Percentiles rank a stretch among this genome's conserved stretches.
Conservation (phyloP, 1,140 invertebrate species). For the Potamilus streckersoni region DNA sequence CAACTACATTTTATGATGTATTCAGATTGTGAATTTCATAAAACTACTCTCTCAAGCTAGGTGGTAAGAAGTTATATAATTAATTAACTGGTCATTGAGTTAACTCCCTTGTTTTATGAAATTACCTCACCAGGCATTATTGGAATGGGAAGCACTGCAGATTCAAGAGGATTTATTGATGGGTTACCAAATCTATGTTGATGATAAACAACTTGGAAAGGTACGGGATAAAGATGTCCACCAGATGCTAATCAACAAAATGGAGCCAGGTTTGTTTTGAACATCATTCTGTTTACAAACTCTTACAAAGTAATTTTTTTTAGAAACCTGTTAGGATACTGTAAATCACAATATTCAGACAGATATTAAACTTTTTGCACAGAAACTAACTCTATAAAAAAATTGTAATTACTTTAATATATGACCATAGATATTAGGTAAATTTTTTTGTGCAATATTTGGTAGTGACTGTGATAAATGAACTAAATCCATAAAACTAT, state of each 20-base stretch:
- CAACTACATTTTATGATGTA: background rate
- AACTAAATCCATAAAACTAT: no score
- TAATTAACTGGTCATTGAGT: background rate
- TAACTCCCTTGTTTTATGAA: background rate
- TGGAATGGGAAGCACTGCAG: slow-evolving; percentile 57
- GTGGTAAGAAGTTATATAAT: background rate
- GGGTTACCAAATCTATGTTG: slow-evolving; percentile 60
- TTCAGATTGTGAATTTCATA: background rate
- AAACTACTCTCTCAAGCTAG: background rate
- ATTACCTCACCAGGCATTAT: slow-evolving; percentile 37
- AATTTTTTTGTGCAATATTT: no score
- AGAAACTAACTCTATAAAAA: background rate
- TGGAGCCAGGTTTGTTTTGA: slow-evolving; percentile 52
- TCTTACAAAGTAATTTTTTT: no score
- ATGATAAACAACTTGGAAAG: slow-evolving; percentile 52
- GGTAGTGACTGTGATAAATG: no score
- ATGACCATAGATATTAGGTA: no score
- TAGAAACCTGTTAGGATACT: background rate
- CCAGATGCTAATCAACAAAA: slow-evolving; percentile 58
- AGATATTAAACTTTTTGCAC: slow-evolving; percentile 2
- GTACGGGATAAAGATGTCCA: slow-evolving; percentile 44
- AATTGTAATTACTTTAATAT: no score
- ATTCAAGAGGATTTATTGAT: slow-evolving; percentile 52
- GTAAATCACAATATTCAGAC: background rate
- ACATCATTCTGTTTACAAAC: no score